A percentile compares a stretch with the other conserved stretches of the same genome.
These are phyloP conservation scores for Apodemia zela DNA, from an alignment of 2,888 invertebrate species.

Conservation along the genomic window DNA sequence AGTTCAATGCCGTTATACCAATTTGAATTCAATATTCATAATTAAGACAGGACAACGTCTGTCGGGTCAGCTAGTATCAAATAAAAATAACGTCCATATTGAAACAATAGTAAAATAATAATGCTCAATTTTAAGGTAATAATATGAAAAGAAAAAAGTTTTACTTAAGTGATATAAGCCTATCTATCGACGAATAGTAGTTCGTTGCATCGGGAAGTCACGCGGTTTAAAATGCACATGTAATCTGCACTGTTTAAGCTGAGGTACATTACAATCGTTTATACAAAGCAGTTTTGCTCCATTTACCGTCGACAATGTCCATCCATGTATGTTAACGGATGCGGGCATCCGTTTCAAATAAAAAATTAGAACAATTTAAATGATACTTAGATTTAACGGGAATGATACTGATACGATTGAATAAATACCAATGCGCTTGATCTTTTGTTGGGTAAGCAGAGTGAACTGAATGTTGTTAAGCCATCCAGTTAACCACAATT, in stretches of 20 bases:
- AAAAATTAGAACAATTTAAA: constrained; percentile 33
- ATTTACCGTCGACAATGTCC: constrained; percentile 53
- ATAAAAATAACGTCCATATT: no score
- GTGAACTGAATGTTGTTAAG: neutral
- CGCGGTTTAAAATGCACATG: neutral
- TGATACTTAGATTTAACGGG: constrained; percentile 7
- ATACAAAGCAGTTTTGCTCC: constrained; percentile 45
- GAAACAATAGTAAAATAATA: no score
- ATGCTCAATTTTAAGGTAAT: no score
- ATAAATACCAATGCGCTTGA: neutral
- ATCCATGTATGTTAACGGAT: constrained; percentile 44
- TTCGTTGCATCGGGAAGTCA: neutral
- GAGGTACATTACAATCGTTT: neutral
- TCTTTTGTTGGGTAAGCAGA: neutral
- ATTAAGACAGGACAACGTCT: no score
- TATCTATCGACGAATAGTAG: neutral
- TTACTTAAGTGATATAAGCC: neutral
- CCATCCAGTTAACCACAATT: no score
- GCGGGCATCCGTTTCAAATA: constrained; percentile 52
- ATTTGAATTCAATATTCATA: no score
- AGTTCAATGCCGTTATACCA: no score
- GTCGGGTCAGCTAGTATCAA: no score
- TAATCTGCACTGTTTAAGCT: neutral
- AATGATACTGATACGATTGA: neutral
- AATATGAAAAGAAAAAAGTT: no score